Evolutionary conservation across 2,113 vertebrate species (phyloP).

Genomic region (Struthidea cinerea): DNA sequence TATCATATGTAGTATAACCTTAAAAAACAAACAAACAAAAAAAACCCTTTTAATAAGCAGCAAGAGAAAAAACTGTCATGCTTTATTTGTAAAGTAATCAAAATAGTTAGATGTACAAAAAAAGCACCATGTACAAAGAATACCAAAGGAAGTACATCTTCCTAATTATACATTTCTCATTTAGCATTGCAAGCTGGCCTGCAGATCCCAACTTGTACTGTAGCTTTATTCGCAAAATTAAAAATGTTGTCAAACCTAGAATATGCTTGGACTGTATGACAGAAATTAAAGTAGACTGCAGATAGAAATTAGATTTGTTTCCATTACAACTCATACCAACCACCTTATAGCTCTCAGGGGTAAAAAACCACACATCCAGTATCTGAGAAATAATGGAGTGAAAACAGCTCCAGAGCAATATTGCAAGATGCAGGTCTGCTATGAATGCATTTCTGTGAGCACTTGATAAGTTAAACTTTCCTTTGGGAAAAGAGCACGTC

Average conservation of each 20-base stretch:
- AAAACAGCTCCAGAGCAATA: constrained; percentile 40
- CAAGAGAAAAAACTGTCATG: constrained; percentile 50
- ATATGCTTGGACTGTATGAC: neutral
- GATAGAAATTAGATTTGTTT: constrained; percentile 36
- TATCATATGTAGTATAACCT: constrained; percentile 26
- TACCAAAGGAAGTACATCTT: constrained; percentile 67
- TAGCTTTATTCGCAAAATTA: constrained; percentile 45
- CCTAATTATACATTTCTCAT: constrained; percentile 44
- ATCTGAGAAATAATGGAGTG: constrained; percentile 16
- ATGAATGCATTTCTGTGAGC: constrained; percentile 70
- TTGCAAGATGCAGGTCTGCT: constrained; percentile 47
- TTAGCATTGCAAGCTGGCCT: constrained; percentile 61
- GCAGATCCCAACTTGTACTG: constrained; percentile 56
- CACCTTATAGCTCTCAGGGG: constrained; percentile 34
- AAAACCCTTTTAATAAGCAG: neutral
- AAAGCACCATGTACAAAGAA: constrained; percentile 71
- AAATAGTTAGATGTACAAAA: constrained; percentile 71
- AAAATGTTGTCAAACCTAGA: constrained; percentile 41
- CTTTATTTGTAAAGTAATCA: constrained; percentile 60
- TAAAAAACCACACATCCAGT: neutral
- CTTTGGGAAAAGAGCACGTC: constrained; percentile 54
- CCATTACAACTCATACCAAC: constrained; percentile 31
- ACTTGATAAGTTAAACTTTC: constrained; percentile 61
- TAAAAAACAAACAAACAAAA: neutral
- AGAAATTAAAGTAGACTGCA: constrained; percentile 38